Base-by-base conservation (phyloP, 2,888 invertebrate species). In the Agrilus mali region DNA sequence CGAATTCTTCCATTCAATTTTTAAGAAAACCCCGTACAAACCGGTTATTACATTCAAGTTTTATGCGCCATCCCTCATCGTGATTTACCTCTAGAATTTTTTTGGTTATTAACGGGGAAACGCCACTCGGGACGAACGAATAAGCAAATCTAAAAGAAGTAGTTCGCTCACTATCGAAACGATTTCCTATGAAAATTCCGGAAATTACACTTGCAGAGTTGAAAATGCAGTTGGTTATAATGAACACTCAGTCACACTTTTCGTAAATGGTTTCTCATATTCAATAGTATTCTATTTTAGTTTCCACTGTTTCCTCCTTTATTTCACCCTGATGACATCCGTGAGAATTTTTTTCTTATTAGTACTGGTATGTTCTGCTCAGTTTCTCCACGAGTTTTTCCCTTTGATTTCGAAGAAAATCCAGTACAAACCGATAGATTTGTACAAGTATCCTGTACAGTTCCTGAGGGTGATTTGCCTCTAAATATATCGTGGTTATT, bases 1-100 rank as follows among this genome's bases (percentile, higher is more conserved):
- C 80, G 83, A 72, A 80, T 87, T 58, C 78, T 80, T 56, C 78
- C 82, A 49, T 86, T 86, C 60, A 74, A 78, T 58, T 86, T 86
- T 61, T 83, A 84, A 54, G 82, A 82, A 50, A 81, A 81, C 55
- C 75, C 79, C 42, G 70, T 77, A 40, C 61, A 66, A 48, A 55
- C 60, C 34, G 63, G 60, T n/a, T 60, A 60, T 42, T 61, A 60
- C 44, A 58, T 58, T 20, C 61, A 61, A 51, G 54, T 65, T 16
- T 75, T 74, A 42, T 84, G 84, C 63, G 74, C 78, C 50, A 76
- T 78, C 40, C 74, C 76, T 41, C 78, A 80, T 64, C 84, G 86
- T 47, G 85, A 85, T 65, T 69, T 75, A 44, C 84, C 84, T 6
- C 69, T 84, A 60, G 71, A 71, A 76, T 84, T 42, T 68, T 71